Base-by-base conservation (phyloP, 2,888 invertebrate species). In the Lycaena phlaeas region DNA sequence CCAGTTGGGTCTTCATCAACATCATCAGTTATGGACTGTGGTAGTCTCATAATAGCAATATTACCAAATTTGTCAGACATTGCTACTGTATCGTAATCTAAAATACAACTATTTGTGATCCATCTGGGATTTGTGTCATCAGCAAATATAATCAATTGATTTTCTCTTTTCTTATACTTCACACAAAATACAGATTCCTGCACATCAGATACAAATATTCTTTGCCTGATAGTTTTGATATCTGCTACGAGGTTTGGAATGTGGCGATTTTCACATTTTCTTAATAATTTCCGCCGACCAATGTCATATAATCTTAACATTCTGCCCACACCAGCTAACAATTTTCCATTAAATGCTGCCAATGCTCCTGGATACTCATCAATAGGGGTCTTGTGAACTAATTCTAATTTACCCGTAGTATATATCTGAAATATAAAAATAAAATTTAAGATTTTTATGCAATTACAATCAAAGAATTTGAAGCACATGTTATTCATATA, bases 1-100 rank as follows among this genome's bases (percentile, higher is more conserved):
- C 98, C 98, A 0, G 98, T 98, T 0, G 98, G 99, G 79, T 99
- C 99, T 76, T 99, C 99, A 68, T 99, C 98, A 0, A 99, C 97
- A 66, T 99, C 98, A 74, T 99, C 99, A 15, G 93, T 94, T 1
- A 97, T 93, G 43, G 95, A 95, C 40, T 92, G 90, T 0, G 98
- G 96, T 41, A 98, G 70, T 30, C 97, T 88, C 59, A 97, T 92
- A 42, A 99, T 90, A 42, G 94, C 90, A 51, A 99, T 87, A 66
- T 97, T 99, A 22, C 98, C 99, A 85, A 98, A 99, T 76, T 99
- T 99, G 72, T 99, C 99, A 4, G 97, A 95, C 44, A 95, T 92
- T 0, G 97, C 98, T 10, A 98, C 92, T 0, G 98, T 98, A 64
- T 97, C 96, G 60, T 97, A 98, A 81, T 99, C 99, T 36, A 99